These are phyloP conservation scores for Copsychus sechellarum DNA, from an alignment of 2,113 vertebrate species.

Conservation along the genomic window DNA sequence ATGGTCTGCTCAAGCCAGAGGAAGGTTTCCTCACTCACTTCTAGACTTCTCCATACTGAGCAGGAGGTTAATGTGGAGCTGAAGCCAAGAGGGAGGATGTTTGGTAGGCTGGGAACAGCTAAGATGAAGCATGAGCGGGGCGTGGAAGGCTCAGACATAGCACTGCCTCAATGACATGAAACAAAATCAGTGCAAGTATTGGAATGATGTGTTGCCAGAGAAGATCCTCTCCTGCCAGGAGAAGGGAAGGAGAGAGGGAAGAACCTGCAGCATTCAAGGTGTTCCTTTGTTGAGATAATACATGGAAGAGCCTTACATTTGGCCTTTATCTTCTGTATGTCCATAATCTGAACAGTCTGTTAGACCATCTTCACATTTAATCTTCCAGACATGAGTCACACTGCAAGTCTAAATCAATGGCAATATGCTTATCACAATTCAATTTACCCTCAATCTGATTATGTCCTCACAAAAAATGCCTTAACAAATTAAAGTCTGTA, in stretches of 20 bases:
- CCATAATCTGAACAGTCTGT: not conserved
- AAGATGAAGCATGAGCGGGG: not conserved
- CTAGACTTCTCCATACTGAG: not conserved
- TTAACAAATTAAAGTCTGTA: slow-evolving; percentile 14
- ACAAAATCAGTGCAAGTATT: not conserved
- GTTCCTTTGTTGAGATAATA: not conserved
- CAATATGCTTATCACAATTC: slow-evolving; percentile 45
- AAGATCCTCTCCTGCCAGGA: not conserved
- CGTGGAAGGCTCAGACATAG: not conserved
- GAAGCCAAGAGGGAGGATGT: not conserved
- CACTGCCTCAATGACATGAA: not conserved
- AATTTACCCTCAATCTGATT: slow-evolving; percentile 50
- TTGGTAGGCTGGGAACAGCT: not conserved
- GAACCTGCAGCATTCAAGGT: not conserved
- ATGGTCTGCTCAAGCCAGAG: not conserved
- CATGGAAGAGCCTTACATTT: not conserved
- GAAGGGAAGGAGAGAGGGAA: not conserved
- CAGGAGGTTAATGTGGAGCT: not conserved
- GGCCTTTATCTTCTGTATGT: not conserved
- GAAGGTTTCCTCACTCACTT: not conserved
- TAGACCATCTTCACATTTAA: slow-evolving; percentile 28
- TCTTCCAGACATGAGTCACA: not conserved
- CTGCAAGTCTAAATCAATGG: slow-evolving; percentile 35
- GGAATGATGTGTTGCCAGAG: not conserved
- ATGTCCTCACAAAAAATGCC: not conserved